Base-by-base conservation (phyloP, 2,888 invertebrate genomes). In the Parascotia fuliginaria region DNA sequence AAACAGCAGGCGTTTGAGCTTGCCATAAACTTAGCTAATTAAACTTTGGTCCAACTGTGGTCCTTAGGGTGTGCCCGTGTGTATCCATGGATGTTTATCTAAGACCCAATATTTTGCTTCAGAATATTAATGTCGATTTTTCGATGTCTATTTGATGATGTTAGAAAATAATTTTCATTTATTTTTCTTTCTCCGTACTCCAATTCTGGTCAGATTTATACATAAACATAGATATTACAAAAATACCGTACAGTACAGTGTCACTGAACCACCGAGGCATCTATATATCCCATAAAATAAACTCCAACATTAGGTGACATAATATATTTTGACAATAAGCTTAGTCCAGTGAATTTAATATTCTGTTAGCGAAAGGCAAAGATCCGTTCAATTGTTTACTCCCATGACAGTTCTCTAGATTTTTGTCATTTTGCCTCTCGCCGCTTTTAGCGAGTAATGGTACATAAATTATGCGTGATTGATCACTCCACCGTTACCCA, bases 11-110 rank as follows among this genome's bases (percentile, higher is more conserved):
- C 55, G 39, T 56, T 61, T 57, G 57, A 60, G 62, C 65, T 62
- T 57, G 39, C 53, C 60, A 65, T 65, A 61, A 78, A 77, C 73
- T 80, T 75, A 68, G 55, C 74, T 78, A 78, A 81, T 81, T 81
- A 76, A 81, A 81, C 73, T 81, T 77, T 53, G 54, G 46, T 39
- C 62, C 60, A 51, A 58, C 61, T 54, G 52, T 33, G 41, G 58
- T 71, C 73, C 71, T 65, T 42, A 15, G 70, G 65, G 67, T 34
- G 45, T 47, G 46, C 55, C 36, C 13, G n/a, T 37, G 32, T 44
- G n/a, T 51, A 44, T 37, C 33, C 32, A 15, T 19, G 28, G 37
- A 39, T 51, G 27, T 55, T 57, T 42, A 48, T 39, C 39, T 47
- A 40, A 46, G 12, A 45, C 13, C 13, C 31, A 42, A 53, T 55